Percentiles rank a stretch among this genome's conserved stretches.
Evolutionary conservation across 1,140 invertebrate genomes (phyloP).

Genomic region (Tenebrio molitor): DNA sequence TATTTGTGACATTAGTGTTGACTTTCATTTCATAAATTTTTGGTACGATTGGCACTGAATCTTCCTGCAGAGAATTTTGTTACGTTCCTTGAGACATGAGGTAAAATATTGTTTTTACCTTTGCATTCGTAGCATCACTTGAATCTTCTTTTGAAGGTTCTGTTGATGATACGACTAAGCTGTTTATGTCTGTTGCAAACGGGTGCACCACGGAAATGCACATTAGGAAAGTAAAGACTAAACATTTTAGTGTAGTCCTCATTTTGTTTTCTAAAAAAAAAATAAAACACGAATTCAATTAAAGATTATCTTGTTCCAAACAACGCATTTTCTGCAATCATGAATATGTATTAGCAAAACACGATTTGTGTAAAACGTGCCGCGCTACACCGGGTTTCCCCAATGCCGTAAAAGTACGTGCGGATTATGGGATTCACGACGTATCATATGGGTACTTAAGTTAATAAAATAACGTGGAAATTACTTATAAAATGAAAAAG

Average conservation of each 20-base stretch:
- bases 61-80: constrained; percentile 6
- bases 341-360: no score
- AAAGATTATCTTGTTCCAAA: no score
- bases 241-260: not conserved
- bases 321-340: no score
- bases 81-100: not conserved
- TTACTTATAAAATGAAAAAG: no score
- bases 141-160: not conserved
- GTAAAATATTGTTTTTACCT: not conserved
- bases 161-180: not conserved
- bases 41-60: constrained; percentile 39
- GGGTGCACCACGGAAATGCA: not conserved
- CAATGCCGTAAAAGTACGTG: no score
- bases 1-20: constrained; percentile 70
- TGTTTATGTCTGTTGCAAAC: not conserved
- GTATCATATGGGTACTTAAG: no score
- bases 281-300: no score
- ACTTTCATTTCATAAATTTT: constrained; percentile 70
- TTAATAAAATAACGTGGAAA: no score
- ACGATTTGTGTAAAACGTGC: no score
- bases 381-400: no score
- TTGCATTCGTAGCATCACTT: not conserved
- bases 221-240: not conserved
- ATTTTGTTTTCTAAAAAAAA: no score
- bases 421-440: no score